phyloP scores from a whole-genome alignment of 2,888 invertebrate genomes.

The Tipula confusa region DNA sequence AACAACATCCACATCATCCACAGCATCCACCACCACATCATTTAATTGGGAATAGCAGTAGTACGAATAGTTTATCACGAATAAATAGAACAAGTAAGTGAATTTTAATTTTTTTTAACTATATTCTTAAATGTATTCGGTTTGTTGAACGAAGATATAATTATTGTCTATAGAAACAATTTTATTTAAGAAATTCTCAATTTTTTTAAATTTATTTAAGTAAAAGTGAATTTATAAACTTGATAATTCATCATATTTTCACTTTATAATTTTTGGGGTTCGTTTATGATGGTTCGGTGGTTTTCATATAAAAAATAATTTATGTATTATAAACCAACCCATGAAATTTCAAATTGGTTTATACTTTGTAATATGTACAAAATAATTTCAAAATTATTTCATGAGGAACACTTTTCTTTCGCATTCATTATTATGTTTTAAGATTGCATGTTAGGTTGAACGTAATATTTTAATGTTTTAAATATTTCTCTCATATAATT shows the following conservation, averaged over 20 bases:
- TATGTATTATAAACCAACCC: neutral
- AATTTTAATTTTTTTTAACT: neutral
- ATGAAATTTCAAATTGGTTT: neutral
- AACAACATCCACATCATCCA: neutral
- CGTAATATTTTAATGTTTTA: too few species aligned
- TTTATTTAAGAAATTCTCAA: neutral
- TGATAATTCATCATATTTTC: slow-evolving; percentile 3
- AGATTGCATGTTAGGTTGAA: too few species aligned
- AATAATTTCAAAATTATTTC: neutral
- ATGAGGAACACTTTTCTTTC: neutral
- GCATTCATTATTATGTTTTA: too few species aligned
- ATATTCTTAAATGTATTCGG: neutral
- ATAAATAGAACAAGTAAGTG: slow-evolving; percentile 16
- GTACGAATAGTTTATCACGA: neutral
- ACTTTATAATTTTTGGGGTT: neutral
- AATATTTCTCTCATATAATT: too few species aligned
- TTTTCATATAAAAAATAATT: neutral
- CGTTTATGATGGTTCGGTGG: neutral
- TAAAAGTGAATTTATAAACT: neutral
- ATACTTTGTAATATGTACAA: neutral
- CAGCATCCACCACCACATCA: neutral
- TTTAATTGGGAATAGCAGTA: slow-evolving; percentile 20
- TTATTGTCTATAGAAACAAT: neutral
- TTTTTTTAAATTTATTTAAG: neutral
- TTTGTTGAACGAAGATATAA: neutral